Evolutionary conservation across 2,113 vertebrate genomes (phyloP), one percentile per base, ranked within the genome.

Genomic region (Syngnathoides biaculeatus): DNA sequence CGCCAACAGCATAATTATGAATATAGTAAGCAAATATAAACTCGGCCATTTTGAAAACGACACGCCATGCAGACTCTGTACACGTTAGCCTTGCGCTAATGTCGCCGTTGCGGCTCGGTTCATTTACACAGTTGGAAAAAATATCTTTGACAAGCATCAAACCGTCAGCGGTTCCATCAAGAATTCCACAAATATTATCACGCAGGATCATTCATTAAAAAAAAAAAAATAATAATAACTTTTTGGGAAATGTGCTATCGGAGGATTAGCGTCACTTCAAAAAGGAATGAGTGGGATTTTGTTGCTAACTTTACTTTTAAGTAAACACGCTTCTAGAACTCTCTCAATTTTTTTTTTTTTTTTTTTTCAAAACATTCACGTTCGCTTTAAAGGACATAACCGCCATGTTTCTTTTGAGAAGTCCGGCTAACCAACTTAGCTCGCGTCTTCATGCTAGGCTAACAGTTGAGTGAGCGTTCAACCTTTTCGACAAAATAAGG

Each of bases 401-500:
- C 3, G 5, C 9, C 22, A 11, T 11, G 22, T 52, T 52, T 52
- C n/a, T n/a, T 22, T 52, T 8, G 10, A 52, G 11, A 4, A 10
- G 24, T 30, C 55, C 12, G 4, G 26, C 55, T 27, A 56, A 56
- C 55, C 5, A 27, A 26, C 12, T 27, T 22, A n/a, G n/a, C 19
- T 52, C 10, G 2, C 7, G 19, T n/a, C 48, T n/a, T 11, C n/a
- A 52, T 11, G 4, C 48, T 58, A 30, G 56, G 14, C 27, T 56
- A 56, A 56, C 26, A 11, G 12, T 13, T 58, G 8, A 20, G 2
- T 57, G 13, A 2, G 24, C 30, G 55, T 10, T 20, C 48, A 22
- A 20, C 12, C 72, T 76, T 73, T 74, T 63, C 74, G 69, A 80
- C 70, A 82, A 85, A 89, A 75, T 91, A 92, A 92, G 91, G 91